Base-by-base conservation (phyloP, 2,113 vertebrate species). In the Carassius gibelio region DNA sequence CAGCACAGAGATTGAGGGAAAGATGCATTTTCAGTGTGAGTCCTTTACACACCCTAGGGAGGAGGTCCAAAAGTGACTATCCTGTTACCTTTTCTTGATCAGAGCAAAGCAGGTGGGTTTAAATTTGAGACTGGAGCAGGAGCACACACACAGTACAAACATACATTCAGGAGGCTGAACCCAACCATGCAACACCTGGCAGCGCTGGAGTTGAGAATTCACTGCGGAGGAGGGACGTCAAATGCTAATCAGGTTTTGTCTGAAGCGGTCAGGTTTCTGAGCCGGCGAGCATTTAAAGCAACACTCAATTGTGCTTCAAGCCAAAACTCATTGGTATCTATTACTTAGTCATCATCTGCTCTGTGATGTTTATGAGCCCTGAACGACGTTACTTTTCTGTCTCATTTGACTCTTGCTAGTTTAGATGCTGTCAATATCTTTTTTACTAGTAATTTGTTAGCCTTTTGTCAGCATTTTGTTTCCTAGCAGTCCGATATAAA, bases 211-310 rank as follows among this genome's bases (percentile, higher is more conserved):
- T 26, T 17, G 23, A 64, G 38, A 48, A 64, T 80, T 48, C 36
- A 80, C 59, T 23, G 14, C 30, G n/a, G 78, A 80, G 59, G 38
- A 80, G 59, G 36, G 14, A 64, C n/a, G n/a, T 17, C n/a, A 80
- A 64, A 64, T 80, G 59, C 59, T 80, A 80, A 64, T 80, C 59
- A 64, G 77, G 21, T 17, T 80, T 80, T 62, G 76, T 79, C 61
- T 64, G n/a, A 80, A 64, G 59, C 11, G 8, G 59, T 45, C 38
- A 4, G 17, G 59, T 80, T 80, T 80, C 77, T 26, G 38, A 15
- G 59, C 77, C 34, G 61, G 55, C 2, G 34, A 38, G 55, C 55
- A 78, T 78, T 79, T 38, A 77, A 77, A 57, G 17, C 55, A 77
- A 36, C 76, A 13, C 26, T 8, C 38, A 38, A 80, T 64, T 80